Evolutionary conservation across 1,140 invertebrate species (phyloP).

Genomic region (silkworm (Bombyx mori)): DNA sequence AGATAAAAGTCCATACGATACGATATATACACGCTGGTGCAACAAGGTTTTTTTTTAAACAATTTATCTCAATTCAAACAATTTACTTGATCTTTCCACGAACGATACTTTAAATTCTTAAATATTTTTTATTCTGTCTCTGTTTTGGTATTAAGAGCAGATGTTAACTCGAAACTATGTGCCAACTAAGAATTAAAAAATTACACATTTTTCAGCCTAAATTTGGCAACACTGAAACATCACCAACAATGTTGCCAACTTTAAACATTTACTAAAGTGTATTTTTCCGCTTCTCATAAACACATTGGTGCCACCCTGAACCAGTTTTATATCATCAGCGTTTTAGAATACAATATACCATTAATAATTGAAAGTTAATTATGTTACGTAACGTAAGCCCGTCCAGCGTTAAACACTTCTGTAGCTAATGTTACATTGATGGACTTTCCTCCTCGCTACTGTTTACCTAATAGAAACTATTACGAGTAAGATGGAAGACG

Average conservation of each 20-base stretch:
- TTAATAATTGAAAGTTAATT: neutral
- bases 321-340: neutral
- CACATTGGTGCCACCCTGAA: neutral
- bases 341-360: neutral
- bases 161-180: too few relatives aligned
- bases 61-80: neutral
- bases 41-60: neutral
- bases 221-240: too few relatives aligned
- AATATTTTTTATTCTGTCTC: too few relatives aligned
- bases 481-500: conserved; percentile 67
- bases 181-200: too few relatives aligned
- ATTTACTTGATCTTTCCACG: neutral
- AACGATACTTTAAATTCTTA: too few relatives aligned
- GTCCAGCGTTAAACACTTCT: neutral
- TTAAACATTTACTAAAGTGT: too few relatives aligned
- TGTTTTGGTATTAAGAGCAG: too few relatives aligned
- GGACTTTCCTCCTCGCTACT: neutral
- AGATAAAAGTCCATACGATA: conserved; percentile 22
- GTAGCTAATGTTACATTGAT: neutral
- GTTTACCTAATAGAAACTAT: conserved; percentile 48
- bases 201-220: too few relatives aligned
- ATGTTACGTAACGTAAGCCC: too few relatives aligned
- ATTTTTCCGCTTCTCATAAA: too few relatives aligned
- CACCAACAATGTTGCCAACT: too few relatives aligned
- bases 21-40: neutral